phyloP scores from a whole-genome alignment of 2,797 vertebrate species.

The Discoglossus pictus region DNA sequence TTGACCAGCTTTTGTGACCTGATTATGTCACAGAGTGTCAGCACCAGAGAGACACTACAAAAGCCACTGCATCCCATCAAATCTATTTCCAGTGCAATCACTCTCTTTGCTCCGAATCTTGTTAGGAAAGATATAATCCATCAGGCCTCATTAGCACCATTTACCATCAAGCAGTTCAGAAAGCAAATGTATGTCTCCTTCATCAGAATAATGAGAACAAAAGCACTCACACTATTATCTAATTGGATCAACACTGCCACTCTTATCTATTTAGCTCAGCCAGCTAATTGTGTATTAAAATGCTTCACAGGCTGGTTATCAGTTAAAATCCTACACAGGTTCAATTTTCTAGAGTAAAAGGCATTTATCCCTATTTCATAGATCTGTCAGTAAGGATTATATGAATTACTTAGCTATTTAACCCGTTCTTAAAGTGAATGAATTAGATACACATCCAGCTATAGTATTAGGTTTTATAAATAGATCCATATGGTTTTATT shows the following conservation, averaged over 20 bases:
- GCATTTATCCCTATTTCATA: conserved; percentile 13
- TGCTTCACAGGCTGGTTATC: conserved; percentile 50
- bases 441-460: no score
- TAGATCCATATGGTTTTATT: no score
- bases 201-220: conserved; percentile 59
- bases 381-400: no score
- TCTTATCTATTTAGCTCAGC: conserved; percentile 19
- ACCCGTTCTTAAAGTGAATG: no score
- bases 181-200: conserved; percentile 57
- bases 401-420: no score
- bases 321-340: conserved; percentile 24
- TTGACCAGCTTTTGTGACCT: conserved; percentile 88
- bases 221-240: conserved; percentile 50
- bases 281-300: conserved; percentile 44
- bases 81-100: conserved; percentile 79
- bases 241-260: conserved; percentile 57
- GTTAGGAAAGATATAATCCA: conserved; percentile 76
- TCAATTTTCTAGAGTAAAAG: conserved; percentile 23
- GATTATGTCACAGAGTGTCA: conserved; percentile 88
- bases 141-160: conserved; percentile 80
- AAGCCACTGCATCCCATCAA: conserved; percentile 83
- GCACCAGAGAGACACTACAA: conserved; percentile 86
- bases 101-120: conserved; percentile 72
- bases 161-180: conserved; percentile 74
- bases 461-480: no score